phyloP scores from a whole-genome alignment of 2,888 invertebrate genomes.

The Cylloceria caligata region DNA sequence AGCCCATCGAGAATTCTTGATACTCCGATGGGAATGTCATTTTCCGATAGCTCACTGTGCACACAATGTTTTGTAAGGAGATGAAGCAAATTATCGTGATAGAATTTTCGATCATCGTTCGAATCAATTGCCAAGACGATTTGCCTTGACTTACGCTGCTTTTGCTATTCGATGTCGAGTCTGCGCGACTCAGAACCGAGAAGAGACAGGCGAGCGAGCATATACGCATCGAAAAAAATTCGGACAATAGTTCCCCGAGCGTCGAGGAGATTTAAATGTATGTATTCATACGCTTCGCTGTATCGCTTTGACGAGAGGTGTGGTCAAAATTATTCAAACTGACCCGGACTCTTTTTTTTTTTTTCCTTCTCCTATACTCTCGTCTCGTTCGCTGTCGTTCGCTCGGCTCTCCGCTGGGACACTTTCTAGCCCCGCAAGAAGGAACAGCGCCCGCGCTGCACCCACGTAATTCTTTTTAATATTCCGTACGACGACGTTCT shows the following conservation, averaged over 20 bases:
- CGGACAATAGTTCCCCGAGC: conserved; percentile 82
- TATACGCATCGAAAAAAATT: conserved; percentile 71
- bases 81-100: conserved; percentile 46
- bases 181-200: conserved; percentile 47
- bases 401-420: conserved; percentile 55
- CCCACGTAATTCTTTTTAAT: conserved; percentile 73
- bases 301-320: conserved; percentile 84
- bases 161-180: conserved; percentile 7
- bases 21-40: conserved; percentile 39
- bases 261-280: conserved; percentile 83
- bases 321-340: conserved; percentile 85
- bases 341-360: conserved; percentile 83
- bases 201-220: conserved; percentile 47
- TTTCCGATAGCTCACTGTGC: conserved; percentile 24
- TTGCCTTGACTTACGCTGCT: background rate
- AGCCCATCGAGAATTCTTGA: conserved; percentile 12
- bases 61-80: conserved; percentile 15
- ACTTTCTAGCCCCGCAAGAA: conserved; percentile 65
- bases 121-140: conserved; percentile 26
- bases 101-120: conserved; percentile 43
- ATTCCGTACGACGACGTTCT: conserved; percentile 67
- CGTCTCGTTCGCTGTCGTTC: conserved; percentile 38
- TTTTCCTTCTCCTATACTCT: conserved; percentile 69
- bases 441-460: conserved; percentile 68
- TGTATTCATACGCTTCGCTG: conserved; percentile 83